Conservation (phyloP, 2,888 invertebrate genomes). For the Molorchus minor region DNA sequence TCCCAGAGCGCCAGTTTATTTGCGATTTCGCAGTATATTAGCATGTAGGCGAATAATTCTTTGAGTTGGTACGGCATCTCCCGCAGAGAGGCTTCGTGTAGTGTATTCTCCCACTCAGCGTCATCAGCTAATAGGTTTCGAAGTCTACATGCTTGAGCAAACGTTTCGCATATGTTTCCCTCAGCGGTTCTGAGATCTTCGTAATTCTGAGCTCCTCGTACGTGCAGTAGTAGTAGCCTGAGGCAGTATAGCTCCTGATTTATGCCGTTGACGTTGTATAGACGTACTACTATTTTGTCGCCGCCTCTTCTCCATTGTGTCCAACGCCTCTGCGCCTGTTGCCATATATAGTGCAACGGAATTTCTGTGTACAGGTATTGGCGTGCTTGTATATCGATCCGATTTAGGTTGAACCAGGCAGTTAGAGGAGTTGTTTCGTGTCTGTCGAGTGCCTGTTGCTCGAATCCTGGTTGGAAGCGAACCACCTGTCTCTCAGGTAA, state of each 20-base stretch:
- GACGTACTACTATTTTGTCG: conserved; percentile 1
- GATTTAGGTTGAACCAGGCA: conserved; percentile 1
- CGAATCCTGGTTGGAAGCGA: neutral
- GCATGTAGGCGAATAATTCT: no score
- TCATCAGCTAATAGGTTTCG: neutral
- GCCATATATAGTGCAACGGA: conserved; percentile 3
- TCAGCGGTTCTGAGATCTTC: conserved; percentile 2
- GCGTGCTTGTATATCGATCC: neutral
- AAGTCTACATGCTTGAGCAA: neutral
- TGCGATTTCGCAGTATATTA: no score
- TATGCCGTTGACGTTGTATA: neutral
- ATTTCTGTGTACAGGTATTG: conserved; percentile 1
- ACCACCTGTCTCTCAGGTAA: conserved; percentile 1
- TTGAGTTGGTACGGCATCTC: no score
- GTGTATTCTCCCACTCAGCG: neutral
- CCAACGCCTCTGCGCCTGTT: neutral
- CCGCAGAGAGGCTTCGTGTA: conserved; percentile 3
- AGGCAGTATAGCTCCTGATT: neutral
- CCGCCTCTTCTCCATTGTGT: neutral
- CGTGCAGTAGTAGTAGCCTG: conserved; percentile 1
- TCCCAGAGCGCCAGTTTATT: no score
- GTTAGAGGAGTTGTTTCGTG: neutral
- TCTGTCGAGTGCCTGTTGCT: neutral
- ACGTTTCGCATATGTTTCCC: neutral
- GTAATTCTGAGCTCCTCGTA: no score